phyloP scores from a whole-genome alignment of 2,113 vertebrate species.

The Candoia aspera region DNA sequence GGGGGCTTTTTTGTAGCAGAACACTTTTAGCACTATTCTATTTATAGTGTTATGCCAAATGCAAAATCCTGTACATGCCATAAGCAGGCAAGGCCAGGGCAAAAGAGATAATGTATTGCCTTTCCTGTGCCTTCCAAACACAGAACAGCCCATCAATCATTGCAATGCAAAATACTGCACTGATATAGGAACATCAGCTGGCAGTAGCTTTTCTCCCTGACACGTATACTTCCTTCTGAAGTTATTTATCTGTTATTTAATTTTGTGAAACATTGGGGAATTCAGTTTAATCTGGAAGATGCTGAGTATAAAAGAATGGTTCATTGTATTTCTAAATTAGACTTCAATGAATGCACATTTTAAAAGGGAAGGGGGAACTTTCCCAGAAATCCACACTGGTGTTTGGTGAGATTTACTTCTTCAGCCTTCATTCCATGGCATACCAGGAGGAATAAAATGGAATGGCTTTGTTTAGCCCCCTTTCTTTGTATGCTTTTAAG shows the following conservation, averaged over 20 bases:
- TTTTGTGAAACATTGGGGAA: constrained; percentile 43
- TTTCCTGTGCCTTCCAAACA: neutral
- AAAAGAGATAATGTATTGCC: neutral
- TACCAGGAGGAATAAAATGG: constrained; percentile 13
- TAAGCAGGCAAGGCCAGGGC: neutral
- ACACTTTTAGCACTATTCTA: neutral
- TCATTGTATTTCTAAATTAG: constrained; percentile 47
- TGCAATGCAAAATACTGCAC: constrained; percentile 8
- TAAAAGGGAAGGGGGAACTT: neutral
- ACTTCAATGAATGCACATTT: constrained; percentile 51
- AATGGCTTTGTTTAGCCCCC: constrained; percentile 5
- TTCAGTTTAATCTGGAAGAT: constrained; percentile 36
- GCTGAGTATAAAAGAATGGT: constrained; percentile 44
- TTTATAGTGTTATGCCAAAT: neutral
- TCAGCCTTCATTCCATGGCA: constrained; percentile 15
- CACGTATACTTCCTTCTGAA: constrained; percentile 27
- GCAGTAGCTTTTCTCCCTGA: constrained; percentile 27
- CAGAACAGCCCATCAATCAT: neutral
- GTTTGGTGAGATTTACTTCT: constrained; percentile 17
- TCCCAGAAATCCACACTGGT: constrained; percentile 41
- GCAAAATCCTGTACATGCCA: neutral
- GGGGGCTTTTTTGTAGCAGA: neutral
- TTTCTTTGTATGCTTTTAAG: neutral
- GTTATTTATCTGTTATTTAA: constrained; percentile 58
- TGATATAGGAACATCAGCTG: constrained; percentile 30